phyloP scores from a whole-genome alignment of 2,797 vertebrate genomes.

The Propithecus perrieri region DNA sequence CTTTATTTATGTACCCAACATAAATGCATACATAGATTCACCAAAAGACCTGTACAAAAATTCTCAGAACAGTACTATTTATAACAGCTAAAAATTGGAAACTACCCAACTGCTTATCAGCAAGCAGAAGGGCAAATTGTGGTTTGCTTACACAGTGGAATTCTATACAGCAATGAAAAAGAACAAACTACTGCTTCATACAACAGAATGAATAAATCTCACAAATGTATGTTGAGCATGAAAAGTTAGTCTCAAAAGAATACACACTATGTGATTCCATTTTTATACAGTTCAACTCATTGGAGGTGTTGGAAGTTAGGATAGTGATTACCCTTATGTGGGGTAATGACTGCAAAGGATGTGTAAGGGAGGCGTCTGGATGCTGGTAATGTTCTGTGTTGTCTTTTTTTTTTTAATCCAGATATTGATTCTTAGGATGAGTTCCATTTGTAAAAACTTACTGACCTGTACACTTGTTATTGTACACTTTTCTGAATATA shows the following conservation, averaged over 20 bases:
- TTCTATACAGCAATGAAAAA: neutral
- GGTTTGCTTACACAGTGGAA: neutral
- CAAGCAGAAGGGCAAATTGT: neutral
- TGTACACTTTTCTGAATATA: neutral
- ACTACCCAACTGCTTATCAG: neutral
- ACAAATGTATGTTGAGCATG: neutral
- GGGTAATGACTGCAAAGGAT: neutral
- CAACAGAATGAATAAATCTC: neutral
- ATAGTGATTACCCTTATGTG: neutral
- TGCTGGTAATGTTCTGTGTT: neutral
- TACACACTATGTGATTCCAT: neutral
- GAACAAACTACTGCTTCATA: neutral
- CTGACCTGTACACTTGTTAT: neutral
- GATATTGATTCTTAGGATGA: neutral
- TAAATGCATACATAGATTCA: neutral
- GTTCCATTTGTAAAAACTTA: constrained; percentile 10
- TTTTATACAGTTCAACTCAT: neutral
- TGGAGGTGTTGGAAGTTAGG: neutral
- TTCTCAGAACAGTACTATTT: neutral
- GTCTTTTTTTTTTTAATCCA: neutral
- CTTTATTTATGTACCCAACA: neutral
- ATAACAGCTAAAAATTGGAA: neutral
- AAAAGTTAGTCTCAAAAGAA: neutral
- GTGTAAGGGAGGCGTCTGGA: neutral
- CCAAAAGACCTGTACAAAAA: neutral